Conservation (phyloP, 2,888 invertebrate species). For the Lasioglossum figueresi region DNA sequence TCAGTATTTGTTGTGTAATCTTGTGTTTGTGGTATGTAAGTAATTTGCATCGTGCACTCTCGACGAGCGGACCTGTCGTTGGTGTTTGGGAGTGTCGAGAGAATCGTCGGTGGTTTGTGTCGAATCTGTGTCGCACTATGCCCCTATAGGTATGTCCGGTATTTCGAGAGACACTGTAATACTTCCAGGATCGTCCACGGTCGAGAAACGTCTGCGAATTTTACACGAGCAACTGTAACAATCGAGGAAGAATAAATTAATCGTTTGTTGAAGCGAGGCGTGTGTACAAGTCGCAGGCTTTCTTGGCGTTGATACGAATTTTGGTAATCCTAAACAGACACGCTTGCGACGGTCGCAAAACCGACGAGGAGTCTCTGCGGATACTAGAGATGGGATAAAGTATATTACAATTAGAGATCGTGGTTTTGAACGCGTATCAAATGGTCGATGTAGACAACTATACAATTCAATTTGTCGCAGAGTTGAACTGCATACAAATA, state of each 20-base stretch:
- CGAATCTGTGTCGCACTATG: conserved; percentile 13
- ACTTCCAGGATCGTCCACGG: conserved; percentile 5
- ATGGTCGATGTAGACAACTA: not conserved
- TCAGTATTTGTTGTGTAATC: conserved; percentile 39
- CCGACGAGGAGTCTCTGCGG: not conserved
- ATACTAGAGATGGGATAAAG: not conserved
- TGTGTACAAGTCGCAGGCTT: not conserved
- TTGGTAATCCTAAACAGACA: not conserved
- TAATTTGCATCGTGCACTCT: conserved; percentile 59
- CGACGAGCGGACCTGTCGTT: conserved; percentile 51
- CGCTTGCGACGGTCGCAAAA: not conserved
- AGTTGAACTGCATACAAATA: not conserved
- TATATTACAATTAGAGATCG: not conserved
- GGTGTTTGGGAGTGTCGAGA: conserved; percentile 61
- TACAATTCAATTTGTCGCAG: not conserved
- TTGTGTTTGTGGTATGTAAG: conserved; percentile 28
- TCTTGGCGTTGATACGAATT: not conserved
- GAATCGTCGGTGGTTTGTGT: conserved; percentile 11
- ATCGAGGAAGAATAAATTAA: not conserved
- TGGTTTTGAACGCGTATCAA: not conserved
- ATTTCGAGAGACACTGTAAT: not conserved
- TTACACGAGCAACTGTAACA: not conserved
- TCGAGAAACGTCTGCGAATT: not conserved
- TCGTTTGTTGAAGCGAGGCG: not conserved
- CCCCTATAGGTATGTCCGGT: conserved; percentile 8